Evolutionary conservation across 2,888 invertebrate genomes (phyloP), one percentile per base, ranked within the genome.

Genomic region (Serripes groenlandicus): DNA sequence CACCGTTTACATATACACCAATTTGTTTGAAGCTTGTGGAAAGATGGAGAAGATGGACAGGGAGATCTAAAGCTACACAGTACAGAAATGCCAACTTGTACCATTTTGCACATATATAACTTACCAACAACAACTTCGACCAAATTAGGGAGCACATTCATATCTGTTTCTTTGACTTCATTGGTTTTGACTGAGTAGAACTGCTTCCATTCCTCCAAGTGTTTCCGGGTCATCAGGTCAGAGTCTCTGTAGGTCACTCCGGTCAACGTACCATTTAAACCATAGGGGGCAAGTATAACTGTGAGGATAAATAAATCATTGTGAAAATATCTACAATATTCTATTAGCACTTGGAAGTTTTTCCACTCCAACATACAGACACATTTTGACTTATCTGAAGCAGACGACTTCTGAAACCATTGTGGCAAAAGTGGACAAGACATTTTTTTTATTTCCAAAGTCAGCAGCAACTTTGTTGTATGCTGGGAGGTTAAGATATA

Each of bases 261-360:
- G 68, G 98, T 98, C 94, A 99, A 96, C 75, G 97, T 97, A 60
- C 98, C 99, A 89, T 98, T 97, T 94, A 99, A 96, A 18, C 99
- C 99, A 95, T 98, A 99, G 49, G 99, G 99, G 34, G 98, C 98
- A 94, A 99, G 95, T 94, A 99, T 98, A 92, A 99, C 99, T 97
- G 96, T 1, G 95, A 88, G 52, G 15, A 37, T 28, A 23, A 37
- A 62, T 3, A 15, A 1, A 62, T 2, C 23, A 56, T 26, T 23
- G 2, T 56, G 49, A 49, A 49, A 49, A 21, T 5, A 49, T 49
- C 21, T 1, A n/a, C 2, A 49, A 1, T 21, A 49, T 15, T 49
- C 15, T 3, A 49, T 21, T 21, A 49, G 49, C 49, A 21, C 49
- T 2, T 21, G 49, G 49, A 49, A 49, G 15, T 5, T 49, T 49